phyloP scores from a whole-genome alignment of 1,140 invertebrate species.

The Camponotus floridanus region DNA sequence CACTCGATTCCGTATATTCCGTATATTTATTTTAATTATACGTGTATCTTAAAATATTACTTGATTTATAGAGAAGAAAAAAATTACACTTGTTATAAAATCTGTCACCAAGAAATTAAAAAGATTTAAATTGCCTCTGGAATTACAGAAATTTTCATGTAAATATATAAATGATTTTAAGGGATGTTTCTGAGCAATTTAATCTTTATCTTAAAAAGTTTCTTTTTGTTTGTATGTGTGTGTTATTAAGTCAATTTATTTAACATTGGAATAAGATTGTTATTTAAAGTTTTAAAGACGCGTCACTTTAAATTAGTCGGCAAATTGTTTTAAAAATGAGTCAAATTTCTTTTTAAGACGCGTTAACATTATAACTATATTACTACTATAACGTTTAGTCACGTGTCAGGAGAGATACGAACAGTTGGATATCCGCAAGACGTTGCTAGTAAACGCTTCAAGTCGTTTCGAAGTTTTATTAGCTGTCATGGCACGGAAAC shows the following conservation, averaged over 20 bases:
- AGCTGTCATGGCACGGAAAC: slow-evolving; percentile 42
- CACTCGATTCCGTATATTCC: slow-evolving; percentile 19
- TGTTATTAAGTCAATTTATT: background rate
- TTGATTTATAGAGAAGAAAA: background rate
- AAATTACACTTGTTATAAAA: background rate
- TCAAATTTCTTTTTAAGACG: background rate
- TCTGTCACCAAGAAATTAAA: background rate
- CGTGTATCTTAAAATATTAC: slow-evolving; percentile 18
- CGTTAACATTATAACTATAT: background rate
- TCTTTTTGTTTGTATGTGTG: background rate
- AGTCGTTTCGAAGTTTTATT: slow-evolving; percentile 58
- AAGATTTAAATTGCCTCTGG: background rate
- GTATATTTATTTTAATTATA: slow-evolving; percentile 1
- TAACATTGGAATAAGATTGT: background rate
- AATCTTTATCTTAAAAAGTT: background rate
- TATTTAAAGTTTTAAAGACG: background rate
- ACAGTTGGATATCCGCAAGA: background rate
- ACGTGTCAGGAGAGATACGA: slow-evolving; percentile 8
- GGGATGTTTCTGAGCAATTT: background rate
- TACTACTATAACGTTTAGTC: background rate
- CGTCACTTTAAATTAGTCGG: background rate
- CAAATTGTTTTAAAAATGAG: slow-evolving; percentile 4
- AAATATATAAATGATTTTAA: background rate
- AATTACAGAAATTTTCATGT: background rate
- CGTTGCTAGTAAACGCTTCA: slow-evolving; percentile 14